Conservation (phyloP, 2,113 vertebrate genomes). For the Pimephales promelas region DNA sequence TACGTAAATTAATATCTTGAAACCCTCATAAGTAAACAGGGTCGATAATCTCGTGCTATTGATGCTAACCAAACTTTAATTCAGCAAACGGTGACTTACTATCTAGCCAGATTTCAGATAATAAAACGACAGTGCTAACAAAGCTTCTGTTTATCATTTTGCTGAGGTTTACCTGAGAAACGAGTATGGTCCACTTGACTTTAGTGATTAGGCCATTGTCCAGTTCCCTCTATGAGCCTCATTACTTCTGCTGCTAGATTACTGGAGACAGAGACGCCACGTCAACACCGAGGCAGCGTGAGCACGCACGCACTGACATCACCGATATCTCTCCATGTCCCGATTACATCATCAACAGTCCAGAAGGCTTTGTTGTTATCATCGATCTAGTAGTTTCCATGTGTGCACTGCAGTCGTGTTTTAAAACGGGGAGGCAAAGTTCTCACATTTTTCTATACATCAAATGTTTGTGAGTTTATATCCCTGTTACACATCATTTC, state of each 20-base stretch:
- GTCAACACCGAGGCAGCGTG: constrained; percentile 73
- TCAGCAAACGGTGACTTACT: background rate
- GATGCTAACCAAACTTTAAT: constrained; percentile 7
- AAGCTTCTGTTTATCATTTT: background rate
- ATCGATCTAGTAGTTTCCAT: too few relatives aligned
- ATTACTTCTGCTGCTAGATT: constrained; percentile 1
- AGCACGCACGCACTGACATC: constrained; percentile 70
- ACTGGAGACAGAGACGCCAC: constrained; percentile 68
- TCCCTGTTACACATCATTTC: too few relatives aligned
- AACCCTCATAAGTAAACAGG: background rate
- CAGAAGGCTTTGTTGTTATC: too few relatives aligned
- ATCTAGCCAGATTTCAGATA: background rate
- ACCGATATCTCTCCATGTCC: background rate
- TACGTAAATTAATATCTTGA: background rate
- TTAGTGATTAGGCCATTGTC: constrained; percentile 48
- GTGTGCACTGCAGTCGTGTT: too few relatives aligned
- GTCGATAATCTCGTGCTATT: background rate
- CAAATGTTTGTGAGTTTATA: too few relatives aligned
- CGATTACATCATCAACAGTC: background rate
- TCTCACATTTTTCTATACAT: too few relatives aligned
- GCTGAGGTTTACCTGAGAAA: constrained; percentile 20
- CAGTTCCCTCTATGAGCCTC: constrained; percentile 1
- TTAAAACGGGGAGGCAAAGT: too few relatives aligned
- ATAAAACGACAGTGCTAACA: background rate
- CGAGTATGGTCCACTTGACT: background rate